Evolutionary conservation across 2,797 vertebrate species (phyloP).

Genomic region (Crax fasciolata): DNA sequence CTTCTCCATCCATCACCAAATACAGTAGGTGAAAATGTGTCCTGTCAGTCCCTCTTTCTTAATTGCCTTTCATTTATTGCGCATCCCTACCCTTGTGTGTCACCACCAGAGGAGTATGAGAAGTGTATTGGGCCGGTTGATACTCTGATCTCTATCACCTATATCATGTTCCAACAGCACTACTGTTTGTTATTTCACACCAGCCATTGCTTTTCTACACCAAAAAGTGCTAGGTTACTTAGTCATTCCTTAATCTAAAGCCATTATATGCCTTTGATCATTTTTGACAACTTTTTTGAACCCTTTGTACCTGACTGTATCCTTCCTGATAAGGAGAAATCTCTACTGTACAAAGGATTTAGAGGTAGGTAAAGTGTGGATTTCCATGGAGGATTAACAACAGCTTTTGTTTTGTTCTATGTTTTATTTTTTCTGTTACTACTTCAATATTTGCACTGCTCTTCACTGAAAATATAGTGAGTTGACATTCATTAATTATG

Average conservation of each 20-base stretch:
- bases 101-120: neutral
- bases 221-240: neutral
- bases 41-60: neutral
- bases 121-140: neutral
- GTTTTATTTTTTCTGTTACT: neutral
- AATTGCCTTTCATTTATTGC: neutral
- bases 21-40: neutral
- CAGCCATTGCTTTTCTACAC: neutral
- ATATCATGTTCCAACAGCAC: neutral
- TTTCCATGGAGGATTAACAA: neutral
- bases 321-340: neutral
- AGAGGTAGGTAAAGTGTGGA: neutral
- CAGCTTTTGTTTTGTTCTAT: neutral
- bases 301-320: neutral
- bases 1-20: neutral
- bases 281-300: neutral
- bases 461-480: neutral
- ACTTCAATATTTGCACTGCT: neutral
- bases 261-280: neutral
- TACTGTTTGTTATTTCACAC: neutral
- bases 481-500: neutral
- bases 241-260: neutral
- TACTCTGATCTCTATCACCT: neutral
- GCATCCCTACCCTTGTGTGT: neutral
- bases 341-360: neutral